Base-by-base conservation (phyloP, 2,888 invertebrate species). In the Drosophila melanocephala region DNA sequence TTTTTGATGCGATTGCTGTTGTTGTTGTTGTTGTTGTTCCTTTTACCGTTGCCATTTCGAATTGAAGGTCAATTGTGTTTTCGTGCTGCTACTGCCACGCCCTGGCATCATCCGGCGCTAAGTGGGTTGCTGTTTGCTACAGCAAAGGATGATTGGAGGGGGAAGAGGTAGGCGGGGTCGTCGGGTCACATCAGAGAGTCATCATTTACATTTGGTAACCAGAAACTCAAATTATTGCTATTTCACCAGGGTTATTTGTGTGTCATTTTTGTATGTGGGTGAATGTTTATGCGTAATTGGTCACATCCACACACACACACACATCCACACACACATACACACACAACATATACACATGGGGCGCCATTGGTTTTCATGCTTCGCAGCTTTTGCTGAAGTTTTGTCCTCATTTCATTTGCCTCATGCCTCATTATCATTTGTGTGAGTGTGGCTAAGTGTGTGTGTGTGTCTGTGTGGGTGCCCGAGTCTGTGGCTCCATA, bases 291-390 rank as follows among this genome's bases (percentile, higher is more conserved):
- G 59, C 56, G 73, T 62, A 73, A 72, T 73, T 72, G 72, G 72
- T 53, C 65, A 58, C 42, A 62, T 39, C 52, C 22, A 37, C 47
- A 53, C 47, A 58, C 28, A 62, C 50, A 14, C 39, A 19, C 16
- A 16, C 28, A 55, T 7, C 22, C 14, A 14, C 53, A 55, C 22
- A 35, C 33, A 16, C 33, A 35, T 9, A 16, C 33, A 9, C 30
- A 64, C 28, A 61, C 32, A 65, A 59, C 12, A 30, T 12, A 55
- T 4, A 52, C 55, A 57, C 47, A 61, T 52, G 51, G 37, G 74
- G 85, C 83, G 79, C 81, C 78, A 77, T 77, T 80, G 87, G 84
- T 71, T 84, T 78, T 76, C 85, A 87, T 72, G 86, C 70, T 81
- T 77, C 66, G 79, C 74, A 72, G 79, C 55, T 58, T 63, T 72